phyloP scores from a whole-genome alignment of 2,888 invertebrate genomes.

The Rhingia campestris region DNA sequence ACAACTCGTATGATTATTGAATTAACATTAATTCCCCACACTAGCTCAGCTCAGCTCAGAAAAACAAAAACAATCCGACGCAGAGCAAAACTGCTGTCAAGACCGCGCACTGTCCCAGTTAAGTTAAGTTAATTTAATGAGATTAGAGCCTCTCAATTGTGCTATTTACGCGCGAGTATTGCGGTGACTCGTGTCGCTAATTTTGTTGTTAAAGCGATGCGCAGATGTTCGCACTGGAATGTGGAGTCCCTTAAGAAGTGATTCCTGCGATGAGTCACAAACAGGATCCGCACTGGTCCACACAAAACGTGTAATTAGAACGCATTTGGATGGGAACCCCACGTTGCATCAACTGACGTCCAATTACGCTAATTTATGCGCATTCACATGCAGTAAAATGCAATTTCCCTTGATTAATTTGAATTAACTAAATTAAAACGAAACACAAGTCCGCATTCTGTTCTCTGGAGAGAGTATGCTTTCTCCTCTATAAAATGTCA shows the following conservation, averaged over 20 bases:
- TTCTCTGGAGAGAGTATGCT: conserved; percentile 38
- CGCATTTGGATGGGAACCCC: conserved; percentile 28
- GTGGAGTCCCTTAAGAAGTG: background rate
- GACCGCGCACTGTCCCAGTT: conserved; percentile 73
- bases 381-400: conserved; percentile 76
- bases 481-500: conserved; percentile 42
- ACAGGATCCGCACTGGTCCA: conserved; percentile 13
- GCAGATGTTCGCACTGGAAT: conserved; percentile 49
- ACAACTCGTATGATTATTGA: conserved; percentile 56
- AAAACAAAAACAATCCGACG: conserved; percentile 61
- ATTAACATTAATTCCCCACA: conserved; percentile 71
- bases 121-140: conserved; percentile 72
- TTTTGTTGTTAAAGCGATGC: conserved; percentile 59
- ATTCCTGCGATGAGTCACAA: conserved; percentile 18
- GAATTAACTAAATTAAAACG: conserved; percentile 82
- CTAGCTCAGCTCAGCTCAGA: conserved; percentile 5
- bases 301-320: conserved; percentile 20
- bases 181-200: conserved; percentile 72
- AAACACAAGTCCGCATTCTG: conserved; percentile 77
- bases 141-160: conserved; percentile 74
- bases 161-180: conserved; percentile 64
- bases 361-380: conserved; percentile 73
- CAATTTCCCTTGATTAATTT: conserved; percentile 82
- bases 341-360: conserved; percentile 58
- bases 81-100: conserved; percentile 49